phyloP scores from a whole-genome alignment of 2,888 invertebrate species.

The Alloplasta piceator region DNA sequence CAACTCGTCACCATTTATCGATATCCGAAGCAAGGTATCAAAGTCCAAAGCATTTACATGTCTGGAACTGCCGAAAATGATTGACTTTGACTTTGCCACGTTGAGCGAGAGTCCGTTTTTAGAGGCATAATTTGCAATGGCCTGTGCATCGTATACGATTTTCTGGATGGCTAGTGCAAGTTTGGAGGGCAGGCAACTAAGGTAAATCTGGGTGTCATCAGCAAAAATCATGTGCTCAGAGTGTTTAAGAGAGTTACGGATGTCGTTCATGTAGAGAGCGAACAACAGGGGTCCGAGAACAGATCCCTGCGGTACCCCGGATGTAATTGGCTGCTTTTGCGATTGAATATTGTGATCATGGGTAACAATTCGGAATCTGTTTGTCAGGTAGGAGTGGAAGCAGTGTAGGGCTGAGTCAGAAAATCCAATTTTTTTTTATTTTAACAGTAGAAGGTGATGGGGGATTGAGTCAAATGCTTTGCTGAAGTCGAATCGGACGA shows the following conservation, averaged over 20 bases:
- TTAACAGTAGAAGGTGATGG: neutral
- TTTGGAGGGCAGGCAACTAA: neutral
- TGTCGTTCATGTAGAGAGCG: constrained; percentile 7
- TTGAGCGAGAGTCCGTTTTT: too few relatives aligned
- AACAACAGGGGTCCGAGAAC: constrained; percentile 27
- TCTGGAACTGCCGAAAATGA: too few relatives aligned
- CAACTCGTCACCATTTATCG: too few relatives aligned
- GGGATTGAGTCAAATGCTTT: constrained; percentile 10
- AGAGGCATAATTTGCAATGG: too few relatives aligned
- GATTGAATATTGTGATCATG: neutral
- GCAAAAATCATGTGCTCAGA: neutral
- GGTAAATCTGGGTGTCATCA: too few relatives aligned
- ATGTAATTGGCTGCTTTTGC: too few relatives aligned
- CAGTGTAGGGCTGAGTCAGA: neutral
- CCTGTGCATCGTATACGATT: too few relatives aligned
- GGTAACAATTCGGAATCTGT: neutral
- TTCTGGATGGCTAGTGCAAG: neutral
- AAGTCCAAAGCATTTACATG: too few relatives aligned
- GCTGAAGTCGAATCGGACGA: neutral
- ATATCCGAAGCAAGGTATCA: too few relatives aligned
- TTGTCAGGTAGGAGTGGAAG: constrained; percentile 5
- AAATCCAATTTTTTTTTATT: neutral
- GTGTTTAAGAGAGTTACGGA: neutral
- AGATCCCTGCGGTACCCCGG: constrained; percentile 8
- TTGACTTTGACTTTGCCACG: too few relatives aligned